Conservation (phyloP, 2,888 invertebrate genomes). For the Electrophaes corylata region DNA sequence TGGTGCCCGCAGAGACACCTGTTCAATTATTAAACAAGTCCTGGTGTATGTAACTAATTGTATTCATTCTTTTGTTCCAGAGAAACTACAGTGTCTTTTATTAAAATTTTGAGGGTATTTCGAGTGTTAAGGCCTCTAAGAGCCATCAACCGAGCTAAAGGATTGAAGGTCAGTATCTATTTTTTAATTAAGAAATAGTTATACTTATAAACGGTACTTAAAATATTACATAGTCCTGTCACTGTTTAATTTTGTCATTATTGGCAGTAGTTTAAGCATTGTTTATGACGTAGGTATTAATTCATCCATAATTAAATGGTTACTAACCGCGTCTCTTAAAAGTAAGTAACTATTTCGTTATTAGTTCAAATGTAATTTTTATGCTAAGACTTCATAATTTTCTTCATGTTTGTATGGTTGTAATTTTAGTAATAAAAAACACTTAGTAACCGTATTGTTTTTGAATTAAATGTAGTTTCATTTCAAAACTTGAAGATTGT, state of each 20-base stretch:
- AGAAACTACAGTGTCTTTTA: conserved; percentile 93
- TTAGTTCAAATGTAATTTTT: background rate
- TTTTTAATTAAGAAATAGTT: no score
- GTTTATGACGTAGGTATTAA: no score
- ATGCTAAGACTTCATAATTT: background rate
- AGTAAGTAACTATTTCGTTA: background rate
- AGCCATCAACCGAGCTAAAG: conserved; percentile 99
- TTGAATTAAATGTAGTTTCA: no score
- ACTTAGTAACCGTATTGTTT: no score
- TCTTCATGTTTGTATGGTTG: no score
- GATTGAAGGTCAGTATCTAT: conserved; percentile 93
- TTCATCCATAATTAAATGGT: background rate
- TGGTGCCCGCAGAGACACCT: no score
- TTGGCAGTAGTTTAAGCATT: no score
- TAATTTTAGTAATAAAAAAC: no score
- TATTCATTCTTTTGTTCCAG: conserved; percentile 62
- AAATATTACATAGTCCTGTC: no score
- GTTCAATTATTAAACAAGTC: no score
- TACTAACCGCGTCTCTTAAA: background rate
- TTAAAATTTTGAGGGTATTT: conserved; percentile 98
- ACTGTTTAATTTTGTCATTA: no score
- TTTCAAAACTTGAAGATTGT: no score
- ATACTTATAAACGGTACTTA: background rate
- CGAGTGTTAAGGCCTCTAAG: conserved; percentile 98
- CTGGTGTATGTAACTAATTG: background rate